Percentiles rank a stretch among this genome's conserved stretches.
Conservation (phyloP, 1,140 invertebrate genomes). For the Pogonomyrmex barbatus region DNA sequence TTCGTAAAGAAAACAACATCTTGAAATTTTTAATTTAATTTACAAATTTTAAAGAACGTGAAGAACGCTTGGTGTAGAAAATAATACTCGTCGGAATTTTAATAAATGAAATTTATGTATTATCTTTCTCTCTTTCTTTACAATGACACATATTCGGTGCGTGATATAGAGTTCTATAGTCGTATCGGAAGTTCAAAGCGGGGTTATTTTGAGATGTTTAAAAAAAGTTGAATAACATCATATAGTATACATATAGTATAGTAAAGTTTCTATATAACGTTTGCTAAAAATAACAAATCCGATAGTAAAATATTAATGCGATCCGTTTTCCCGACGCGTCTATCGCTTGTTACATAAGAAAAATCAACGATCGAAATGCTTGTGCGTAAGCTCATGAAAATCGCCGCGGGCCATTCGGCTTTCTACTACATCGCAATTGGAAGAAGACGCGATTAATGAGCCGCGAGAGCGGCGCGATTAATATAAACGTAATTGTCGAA, state of each 20-base stretch:
- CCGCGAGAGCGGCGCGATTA: slow-evolving; percentile 32
- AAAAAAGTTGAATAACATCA: slow-evolving; percentile 12
- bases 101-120: not conserved
- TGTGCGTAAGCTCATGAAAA: slow-evolving; percentile 34
- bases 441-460: slow-evolving; percentile 33
- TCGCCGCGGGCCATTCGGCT: slow-evolving; percentile 18
- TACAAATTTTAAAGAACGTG: not conserved
- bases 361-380: slow-evolving; percentile 32
- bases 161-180: slow-evolving; percentile 10
- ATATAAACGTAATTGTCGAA: slow-evolving; percentile 31
- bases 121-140: not conserved
- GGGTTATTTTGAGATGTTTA: slow-evolving; percentile 21
- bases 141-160: not conserved
- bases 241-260: not conserved
- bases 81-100: no score
- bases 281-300: slow-evolving; percentile 42
- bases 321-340: slow-evolving; percentile 13
- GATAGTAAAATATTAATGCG: slow-evolving; percentile 55
- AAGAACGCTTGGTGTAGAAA: not conserved
- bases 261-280: not conserved
- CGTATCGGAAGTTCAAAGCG: slow-evolving; percentile 30
- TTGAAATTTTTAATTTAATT: not conserved
- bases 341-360: not conserved
- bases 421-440: not conserved
- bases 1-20: not conserved